Base-by-base conservation (phyloP, 2,888 invertebrate species). In the Chouioia cunea region DNA sequence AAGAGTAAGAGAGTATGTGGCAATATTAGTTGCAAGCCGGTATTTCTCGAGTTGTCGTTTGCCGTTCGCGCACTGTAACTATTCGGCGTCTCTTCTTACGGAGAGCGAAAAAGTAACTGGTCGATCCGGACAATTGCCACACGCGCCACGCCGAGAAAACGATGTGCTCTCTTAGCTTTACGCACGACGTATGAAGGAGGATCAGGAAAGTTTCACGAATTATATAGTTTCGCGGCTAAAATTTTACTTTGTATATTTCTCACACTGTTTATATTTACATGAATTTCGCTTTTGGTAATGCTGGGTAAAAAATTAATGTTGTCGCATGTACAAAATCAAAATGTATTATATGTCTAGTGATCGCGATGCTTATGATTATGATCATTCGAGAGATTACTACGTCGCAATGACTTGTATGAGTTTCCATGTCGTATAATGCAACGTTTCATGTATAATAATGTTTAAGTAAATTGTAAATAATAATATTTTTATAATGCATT, bases 101-200 rank as follows among this genome's bases (percentile, higher is more conserved):
- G 65, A 56, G 56, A 65, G 70, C 64, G 56, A 65, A 50, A 70
- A 65, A 60, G 70, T 65, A 65, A 70, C 70, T 70, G 70, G 70
- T n/a, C 50, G 36, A 36, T 36, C 10, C 36, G 36, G 16, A n/a
- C n/a, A n/a, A n/a, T 16, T 50, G 50, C 8, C 16, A 18, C 50
- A 20, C 64, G 47, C 16, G 0, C 15, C 16, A 43, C 0, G 22
- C 27, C 59, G 53, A 22, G 47, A 36, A 46, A 14, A 23, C 20
- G 18, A 16, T 50, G 18, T 50, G 18, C 16, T 36, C 36, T 36
- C 36, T 36, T 36, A 10, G 36, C 36, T 36, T 36, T 6, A 44
- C 66, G 15, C 44, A 10, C 59, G 43, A 43, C 50, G 53, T 22
- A 63, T 68, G 62, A 12, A 36, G 36, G 36, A 36, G 63, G 68